phyloP scores from a whole-genome alignment of 2,113 vertebrate genomes.

The Boulengeromyrus knoepffleri region DNA sequence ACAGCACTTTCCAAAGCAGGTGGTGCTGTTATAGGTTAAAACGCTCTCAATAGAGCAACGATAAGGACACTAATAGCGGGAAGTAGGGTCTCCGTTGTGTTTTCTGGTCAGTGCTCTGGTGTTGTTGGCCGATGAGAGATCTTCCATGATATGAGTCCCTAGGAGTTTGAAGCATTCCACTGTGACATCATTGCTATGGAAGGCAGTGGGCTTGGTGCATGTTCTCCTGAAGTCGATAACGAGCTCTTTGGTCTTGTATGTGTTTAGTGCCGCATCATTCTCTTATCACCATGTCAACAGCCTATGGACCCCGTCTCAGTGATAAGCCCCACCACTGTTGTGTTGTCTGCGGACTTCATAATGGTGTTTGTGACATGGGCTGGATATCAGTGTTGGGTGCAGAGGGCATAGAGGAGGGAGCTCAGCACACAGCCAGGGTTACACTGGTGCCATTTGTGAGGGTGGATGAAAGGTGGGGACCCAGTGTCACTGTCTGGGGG shows the following conservation, averaged over 20 bases:
- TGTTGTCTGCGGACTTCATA: background rate
- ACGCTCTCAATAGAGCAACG: background rate
- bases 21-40: background rate
- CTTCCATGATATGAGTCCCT: background rate
- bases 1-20: background rate
- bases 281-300: background rate
- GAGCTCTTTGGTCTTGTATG: background rate
- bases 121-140: background rate
- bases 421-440: background rate
- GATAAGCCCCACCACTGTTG: background rate
- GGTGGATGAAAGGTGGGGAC: background rate
- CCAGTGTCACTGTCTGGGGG: background rate
- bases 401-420: background rate
- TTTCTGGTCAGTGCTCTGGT: background rate
- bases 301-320: background rate
- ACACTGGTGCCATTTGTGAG: background rate
- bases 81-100: background rate
- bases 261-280: background rate
- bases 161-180: background rate
- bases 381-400: background rate
- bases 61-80: background rate
- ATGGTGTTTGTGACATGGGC: background rate
- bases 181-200: background rate
- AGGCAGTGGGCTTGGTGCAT: background rate
- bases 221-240: background rate